Evolutionary conservation across 2,888 invertebrate genomes (phyloP), one percentile per base, ranked within the genome.

Genomic region (Rotaria magnacalcarata): DNA sequence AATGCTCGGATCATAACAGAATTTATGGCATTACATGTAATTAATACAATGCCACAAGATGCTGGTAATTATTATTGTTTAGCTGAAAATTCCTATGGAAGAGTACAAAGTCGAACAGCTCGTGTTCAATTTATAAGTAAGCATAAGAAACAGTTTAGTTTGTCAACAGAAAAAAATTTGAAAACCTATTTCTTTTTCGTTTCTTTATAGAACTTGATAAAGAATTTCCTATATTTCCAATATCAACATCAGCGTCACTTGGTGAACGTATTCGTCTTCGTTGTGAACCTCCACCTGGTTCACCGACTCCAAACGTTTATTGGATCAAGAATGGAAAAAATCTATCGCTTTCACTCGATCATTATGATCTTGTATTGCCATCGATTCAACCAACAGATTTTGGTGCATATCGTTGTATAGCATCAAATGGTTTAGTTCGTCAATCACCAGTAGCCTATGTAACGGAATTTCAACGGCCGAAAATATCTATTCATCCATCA

Each of bases 41-140:
- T 80, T 47, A 80, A 80, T 80, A 80, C 80, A n/a, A 80, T 80
- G 43, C 47, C 43, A 47, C 80, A 80, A 47, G 80, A 80, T 47
- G n/a, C 43, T 47, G 80, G 80, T 14, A 10, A 47, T 24, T 80
- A 80, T 80, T 80, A 80, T 80, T 80, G 80, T 80, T 0, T 80
- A 11, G 80, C 80, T 2, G n/a, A 47, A 80, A 80, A 80, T 47
- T 43, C 80, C 4, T 43, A 24, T 80, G 80, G 80, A 80, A 21
- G 47, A 47, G 47, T n/a, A 14, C 80, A 80, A 47, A 80, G 80
- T 80, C 43, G 80, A 43, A 47, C n/a, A 80, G 80, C 80, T 4
- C 8, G 11, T 47, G 80, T 80, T 1, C 7, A 43, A 24, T 80
- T 80, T n/a, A 47, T 47, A 47, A 80, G 80, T 80, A 80, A 7